Conservation (phyloP, 1,140 invertebrate species). For the Rhagoletis zephyria region DNA sequence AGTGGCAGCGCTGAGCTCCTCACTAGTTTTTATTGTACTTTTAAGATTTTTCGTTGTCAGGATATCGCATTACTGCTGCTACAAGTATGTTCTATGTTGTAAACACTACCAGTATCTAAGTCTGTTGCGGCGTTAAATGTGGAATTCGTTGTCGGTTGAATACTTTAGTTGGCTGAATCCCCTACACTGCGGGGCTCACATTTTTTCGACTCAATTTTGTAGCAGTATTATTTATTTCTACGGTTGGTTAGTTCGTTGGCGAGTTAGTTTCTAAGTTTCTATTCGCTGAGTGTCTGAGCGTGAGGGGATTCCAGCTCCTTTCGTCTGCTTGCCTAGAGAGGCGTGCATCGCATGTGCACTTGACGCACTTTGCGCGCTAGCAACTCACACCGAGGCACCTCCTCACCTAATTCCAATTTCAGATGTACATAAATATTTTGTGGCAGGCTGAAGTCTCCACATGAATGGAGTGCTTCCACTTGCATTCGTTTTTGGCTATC, state of each 20-base stretch:
- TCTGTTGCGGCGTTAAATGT: background rate
- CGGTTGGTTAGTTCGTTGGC: slow-evolving; percentile 3
- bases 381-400: background rate
- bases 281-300: background rate
- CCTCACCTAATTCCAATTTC: slow-evolving; percentile 2
- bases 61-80: background rate
- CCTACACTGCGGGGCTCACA: background rate
- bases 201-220: background rate
- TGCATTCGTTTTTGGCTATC: background rate
- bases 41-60: slow-evolving; percentile 1
- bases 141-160: slow-evolving; percentile 2
- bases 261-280: slow-evolving; percentile 18
- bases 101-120: background rate
- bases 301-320: background rate
- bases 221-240: slow-evolving; percentile 17
- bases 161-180: slow-evolving; percentile 14
- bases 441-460: background rate
- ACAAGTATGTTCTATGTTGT: background rate
- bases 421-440: background rate
- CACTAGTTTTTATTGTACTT: background rate
- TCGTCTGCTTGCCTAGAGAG: background rate
- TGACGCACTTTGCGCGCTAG: background rate
- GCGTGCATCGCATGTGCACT: background rate
- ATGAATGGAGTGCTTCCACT: background rate
- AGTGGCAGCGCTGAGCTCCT: background rate